Evolutionary conservation across 1,140 invertebrate genomes (phyloP).

Genomic region (Ceratitis capitata): DNA sequence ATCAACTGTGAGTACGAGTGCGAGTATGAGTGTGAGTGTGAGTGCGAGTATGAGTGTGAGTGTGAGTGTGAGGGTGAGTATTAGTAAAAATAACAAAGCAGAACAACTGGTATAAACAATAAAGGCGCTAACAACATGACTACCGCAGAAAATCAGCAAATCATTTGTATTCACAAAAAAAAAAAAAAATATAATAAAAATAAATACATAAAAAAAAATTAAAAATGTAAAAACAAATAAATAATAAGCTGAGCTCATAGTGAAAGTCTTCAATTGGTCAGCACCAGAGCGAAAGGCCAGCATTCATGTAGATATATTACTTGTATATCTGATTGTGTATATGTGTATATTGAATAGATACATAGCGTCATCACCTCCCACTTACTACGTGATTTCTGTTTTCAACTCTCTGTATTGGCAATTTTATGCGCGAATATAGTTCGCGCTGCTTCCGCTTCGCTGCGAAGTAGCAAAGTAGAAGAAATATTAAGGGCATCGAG

Average conservation of each 20-base stretch:
- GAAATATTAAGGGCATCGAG: neutral
- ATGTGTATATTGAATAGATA: neutral
- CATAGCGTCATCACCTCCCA: neutral
- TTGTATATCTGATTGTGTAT: neutral
- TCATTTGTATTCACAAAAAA: neutral
- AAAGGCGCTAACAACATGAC: conserved; percentile 7
- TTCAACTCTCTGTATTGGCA: neutral
- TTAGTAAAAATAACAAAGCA: neutral
- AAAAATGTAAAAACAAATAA: too few species aligned
- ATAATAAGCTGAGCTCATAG: neutral
- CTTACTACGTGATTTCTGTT: neutral
- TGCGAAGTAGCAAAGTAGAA: neutral
- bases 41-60: too few species aligned
- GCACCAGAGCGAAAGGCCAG: neutral
- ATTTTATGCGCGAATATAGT: neutral
- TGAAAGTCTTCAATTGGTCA: neutral
- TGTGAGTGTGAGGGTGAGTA: too few species aligned
- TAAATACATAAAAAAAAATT: too few species aligned
- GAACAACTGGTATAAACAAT: neutral
- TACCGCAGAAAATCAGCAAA: neutral
- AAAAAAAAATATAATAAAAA: too few species aligned
- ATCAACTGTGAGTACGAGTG: neutral
- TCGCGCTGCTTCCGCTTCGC: neutral
- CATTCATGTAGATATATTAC: too few species aligned
- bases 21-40: too few species aligned